Percentiles rank a stretch among this genome's conserved stretches.
phyloP scores from a whole-genome alignment of 1,140 invertebrate species.

The Pinna nobilis region DNA sequence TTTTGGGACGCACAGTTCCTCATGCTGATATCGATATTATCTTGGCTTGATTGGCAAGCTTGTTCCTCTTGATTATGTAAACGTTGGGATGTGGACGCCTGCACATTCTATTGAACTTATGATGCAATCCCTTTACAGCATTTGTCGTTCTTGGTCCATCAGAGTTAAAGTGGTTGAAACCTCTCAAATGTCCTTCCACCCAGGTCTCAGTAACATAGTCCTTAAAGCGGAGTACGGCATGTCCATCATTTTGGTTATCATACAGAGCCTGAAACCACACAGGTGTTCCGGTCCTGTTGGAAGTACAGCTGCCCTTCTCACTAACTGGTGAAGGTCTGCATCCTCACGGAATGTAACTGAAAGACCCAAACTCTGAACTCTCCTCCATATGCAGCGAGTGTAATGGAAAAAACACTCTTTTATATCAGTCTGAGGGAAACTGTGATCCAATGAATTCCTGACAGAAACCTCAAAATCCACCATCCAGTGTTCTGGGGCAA shows the following conservation, averaged over 20 bases:
- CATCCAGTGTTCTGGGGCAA: not conserved
- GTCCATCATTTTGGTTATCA: not conserved
- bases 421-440: not conserved
- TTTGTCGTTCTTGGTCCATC: conserved; percentile 7
- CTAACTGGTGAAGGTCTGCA: not conserved
- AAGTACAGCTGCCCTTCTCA: not conserved
- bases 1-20: not conserved
- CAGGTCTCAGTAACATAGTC: not conserved
- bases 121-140: not conserved
- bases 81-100: not conserved
- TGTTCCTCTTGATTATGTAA: not conserved
- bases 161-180: not conserved
- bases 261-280: not conserved
- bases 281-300: no score
- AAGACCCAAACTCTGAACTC: not conserved
- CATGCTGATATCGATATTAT: not conserved
- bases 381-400: no score
- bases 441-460: not conserved
- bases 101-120: not conserved
- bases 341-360: not conserved
- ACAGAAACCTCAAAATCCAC: not conserved
- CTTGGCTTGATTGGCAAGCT: conserved; percentile 4
- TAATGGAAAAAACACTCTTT: not conserved
- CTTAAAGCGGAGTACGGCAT: not conserved
- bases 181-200: not conserved